Evolutionary conservation across 2,113 vertebrate species (phyloP).

Genomic region (Sorex araneus): DNA sequence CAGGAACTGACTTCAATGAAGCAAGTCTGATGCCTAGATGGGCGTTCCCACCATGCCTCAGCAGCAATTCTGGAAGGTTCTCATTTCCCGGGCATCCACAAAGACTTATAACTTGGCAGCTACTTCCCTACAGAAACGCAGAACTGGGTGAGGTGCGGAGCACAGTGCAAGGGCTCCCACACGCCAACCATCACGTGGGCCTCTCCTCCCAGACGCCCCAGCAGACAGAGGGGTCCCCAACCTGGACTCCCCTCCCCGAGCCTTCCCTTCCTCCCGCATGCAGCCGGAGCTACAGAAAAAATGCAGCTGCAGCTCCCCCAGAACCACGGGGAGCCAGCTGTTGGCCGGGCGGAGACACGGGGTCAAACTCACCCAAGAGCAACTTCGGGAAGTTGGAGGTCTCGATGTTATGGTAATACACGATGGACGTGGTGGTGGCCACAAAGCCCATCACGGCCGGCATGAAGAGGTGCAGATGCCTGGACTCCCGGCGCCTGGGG

Average conservation of each 20-base stretch:
- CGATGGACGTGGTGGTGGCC: conserved; percentile 96
- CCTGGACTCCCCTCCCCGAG: too few species aligned
- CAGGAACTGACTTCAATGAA: background rate
- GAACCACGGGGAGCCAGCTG: too few species aligned
- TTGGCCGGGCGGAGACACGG: background rate
- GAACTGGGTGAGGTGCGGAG: background rate
- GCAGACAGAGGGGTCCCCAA: too few species aligned
- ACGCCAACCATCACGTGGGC: too few species aligned
- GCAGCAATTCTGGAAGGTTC: background rate
- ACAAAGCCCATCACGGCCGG: conserved; percentile 98
- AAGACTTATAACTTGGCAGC: background rate
- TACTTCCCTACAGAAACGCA: background rate
- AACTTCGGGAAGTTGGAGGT: conserved; percentile 99
- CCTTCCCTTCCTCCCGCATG: background rate
- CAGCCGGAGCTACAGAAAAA: background rate
- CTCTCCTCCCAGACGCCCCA: too few species aligned
- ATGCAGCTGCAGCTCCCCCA: background rate
- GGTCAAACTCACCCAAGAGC: conserved; percentile 93
- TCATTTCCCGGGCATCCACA: background rate
- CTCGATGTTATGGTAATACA: conserved; percentile 99
- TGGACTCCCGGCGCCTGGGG: conserved; percentile 89
- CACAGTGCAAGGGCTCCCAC: too few species aligned
- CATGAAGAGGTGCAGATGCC: conserved; percentile 96
- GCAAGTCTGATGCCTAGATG: background rate
- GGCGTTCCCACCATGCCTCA: rapidly evolving